These are phyloP conservation scores for Calameuta filiformis DNA, from an alignment of 2,888 invertebrate species.

Conservation along the genomic window DNA sequence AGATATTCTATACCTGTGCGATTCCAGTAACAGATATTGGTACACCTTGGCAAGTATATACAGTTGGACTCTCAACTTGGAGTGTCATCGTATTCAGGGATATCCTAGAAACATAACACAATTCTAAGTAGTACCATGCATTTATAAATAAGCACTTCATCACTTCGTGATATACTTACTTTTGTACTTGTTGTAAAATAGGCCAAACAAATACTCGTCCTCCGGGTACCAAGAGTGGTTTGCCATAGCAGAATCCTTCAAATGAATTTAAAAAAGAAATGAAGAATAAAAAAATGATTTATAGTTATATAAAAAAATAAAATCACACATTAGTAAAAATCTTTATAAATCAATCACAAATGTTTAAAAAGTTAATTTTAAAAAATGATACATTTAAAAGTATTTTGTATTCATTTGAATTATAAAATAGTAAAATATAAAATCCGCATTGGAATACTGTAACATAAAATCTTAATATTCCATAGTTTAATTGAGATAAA, in stretches of 20 bases:
- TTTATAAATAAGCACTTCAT: neutral
- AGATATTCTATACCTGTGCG: constrained; percentile 79
- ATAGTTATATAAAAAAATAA: constrained; percentile 1
- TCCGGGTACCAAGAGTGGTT: constrained; percentile 93
- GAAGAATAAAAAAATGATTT: constrained; percentile 5
- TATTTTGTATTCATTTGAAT: neutral
- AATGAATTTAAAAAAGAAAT: constrained; percentile 33
- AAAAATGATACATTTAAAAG: neutral
- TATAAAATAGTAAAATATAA: neutral
- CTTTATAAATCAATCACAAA: neutral
- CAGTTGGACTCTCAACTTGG: constrained; percentile 94
- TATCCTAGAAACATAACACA: constrained; percentile 72
- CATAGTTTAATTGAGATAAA: neutral
- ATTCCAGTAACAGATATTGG: constrained; percentile 98
- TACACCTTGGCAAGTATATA: constrained; percentile 96
- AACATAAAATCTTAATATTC: neutral
- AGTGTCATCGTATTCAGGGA: constrained; percentile 97
- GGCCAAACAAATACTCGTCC: constrained; percentile 99
- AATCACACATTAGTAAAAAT: constrained; percentile 13
- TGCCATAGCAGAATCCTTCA: constrained; percentile 94
- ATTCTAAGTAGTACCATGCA: neutral
- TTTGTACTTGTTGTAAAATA: constrained; percentile 85
- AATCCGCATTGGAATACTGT: neutral
- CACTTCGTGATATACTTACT: constrained; percentile 65
- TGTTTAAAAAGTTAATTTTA: neutral